A percentile compares a stretch with the other conserved stretches of the same genome.
Evolutionary conservation across 2,797 vertebrate species (phyloP).

Genomic region (Siniperca undulata): DNA sequence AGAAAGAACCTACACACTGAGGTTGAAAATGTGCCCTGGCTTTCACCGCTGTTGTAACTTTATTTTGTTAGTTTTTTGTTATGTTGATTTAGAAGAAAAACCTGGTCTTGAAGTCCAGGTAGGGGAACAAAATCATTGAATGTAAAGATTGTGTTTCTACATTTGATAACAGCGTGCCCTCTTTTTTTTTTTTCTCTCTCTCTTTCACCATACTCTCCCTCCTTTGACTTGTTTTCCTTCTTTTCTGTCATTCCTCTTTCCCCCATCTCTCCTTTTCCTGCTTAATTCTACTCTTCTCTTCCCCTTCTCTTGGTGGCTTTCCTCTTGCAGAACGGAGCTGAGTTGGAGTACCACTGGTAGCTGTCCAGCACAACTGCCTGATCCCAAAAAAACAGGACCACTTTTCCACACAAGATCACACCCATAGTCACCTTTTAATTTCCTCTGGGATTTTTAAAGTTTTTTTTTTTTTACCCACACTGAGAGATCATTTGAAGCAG

Average conservation of each 20-base stretch:
- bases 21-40: constrained; percentile 34
- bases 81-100: constrained; percentile 35
- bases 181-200: not conserved
- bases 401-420: constrained; percentile 87
- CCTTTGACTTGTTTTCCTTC: not conserved
- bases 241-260: not conserved
- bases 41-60: constrained; percentile 29
- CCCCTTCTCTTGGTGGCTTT: constrained; percentile 57
- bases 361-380: constrained; percentile 81
- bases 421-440: constrained; percentile 83
- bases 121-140: constrained; percentile 14
- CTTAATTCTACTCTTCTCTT: constrained; percentile 14
- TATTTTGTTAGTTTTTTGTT: not conserved
- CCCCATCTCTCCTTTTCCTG: not conserved
- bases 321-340: constrained; percentile 92
- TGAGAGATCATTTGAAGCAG: constrained; percentile 81
- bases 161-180: constrained; percentile 34
- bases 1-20: constrained; percentile 21
- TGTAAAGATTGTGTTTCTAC: not conserved
- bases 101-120: constrained; percentile 43
- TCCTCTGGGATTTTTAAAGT: constrained; percentile 45
- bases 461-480: constrained; percentile 80
- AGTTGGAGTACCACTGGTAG: constrained; percentile 98
- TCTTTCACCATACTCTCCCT: not conserved
- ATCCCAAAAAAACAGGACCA: constrained; percentile 88